A percentile compares a stretch with the other conserved stretches of the same genome.
Evolutionary conservation across 2,888 invertebrate species (phyloP).

Genomic region (Campoplex nolae): DNA sequence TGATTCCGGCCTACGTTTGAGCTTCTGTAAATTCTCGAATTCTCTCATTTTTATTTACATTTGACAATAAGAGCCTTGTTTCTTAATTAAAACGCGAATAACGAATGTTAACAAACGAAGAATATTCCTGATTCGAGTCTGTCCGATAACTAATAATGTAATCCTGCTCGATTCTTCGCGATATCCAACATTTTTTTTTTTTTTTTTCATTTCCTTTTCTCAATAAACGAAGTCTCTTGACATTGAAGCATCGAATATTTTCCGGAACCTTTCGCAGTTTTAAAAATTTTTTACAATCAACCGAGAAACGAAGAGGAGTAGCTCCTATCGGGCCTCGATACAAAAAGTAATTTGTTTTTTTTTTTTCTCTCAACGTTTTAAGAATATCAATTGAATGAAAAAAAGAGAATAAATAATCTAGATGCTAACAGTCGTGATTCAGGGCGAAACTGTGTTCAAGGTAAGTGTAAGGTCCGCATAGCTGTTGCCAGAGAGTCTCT

Average conservation of each 20-base stretch:
- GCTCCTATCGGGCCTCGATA: not conserved
- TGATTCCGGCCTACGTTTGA: not conserved
- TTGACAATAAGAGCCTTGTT: not conserved
- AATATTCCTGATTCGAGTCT: not conserved
- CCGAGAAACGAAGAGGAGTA: not conserved
- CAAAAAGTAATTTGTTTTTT: not conserved
- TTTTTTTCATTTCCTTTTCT: not conserved
- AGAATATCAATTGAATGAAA: constrained; percentile 9
- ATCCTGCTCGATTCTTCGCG: not conserved
- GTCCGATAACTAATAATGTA: too few species aligned
- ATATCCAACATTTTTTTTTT: not conserved
- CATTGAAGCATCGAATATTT: not conserved
- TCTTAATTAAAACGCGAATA: not conserved
- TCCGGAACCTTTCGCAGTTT: not conserved
- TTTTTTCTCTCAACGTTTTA: not conserved
- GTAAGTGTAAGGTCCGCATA: constrained; percentile 22
- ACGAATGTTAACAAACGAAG: not conserved
- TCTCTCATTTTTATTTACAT: not conserved
- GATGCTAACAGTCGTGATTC: constrained; percentile 6
- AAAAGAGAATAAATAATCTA: constrained; percentile 4
- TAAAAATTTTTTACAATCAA: not conserved
- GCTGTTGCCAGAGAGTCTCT: constrained; percentile 66
- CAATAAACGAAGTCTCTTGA: not conserved
- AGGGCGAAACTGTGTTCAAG: constrained; percentile 31
- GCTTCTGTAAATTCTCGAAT: not conserved